phyloP scores from a whole-genome alignment of 2,113 vertebrate genomes.

The Lepisosteus oculatus region DNA sequence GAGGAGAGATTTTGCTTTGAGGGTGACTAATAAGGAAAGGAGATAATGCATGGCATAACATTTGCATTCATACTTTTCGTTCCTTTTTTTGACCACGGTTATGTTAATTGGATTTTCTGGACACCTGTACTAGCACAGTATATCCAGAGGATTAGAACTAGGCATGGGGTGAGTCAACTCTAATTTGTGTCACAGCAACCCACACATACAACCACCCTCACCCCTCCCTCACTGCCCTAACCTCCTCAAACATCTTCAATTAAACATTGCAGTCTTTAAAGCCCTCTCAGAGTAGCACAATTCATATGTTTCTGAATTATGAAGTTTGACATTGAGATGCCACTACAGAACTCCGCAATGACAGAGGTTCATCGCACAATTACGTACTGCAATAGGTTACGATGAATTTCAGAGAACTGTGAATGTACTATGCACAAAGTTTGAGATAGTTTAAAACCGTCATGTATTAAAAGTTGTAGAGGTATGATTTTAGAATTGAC shows the following conservation, averaged over 20 bases:
- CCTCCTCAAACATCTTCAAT: conserved; percentile 14
- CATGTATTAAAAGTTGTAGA: too few relatives aligned
- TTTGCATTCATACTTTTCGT: conserved; percentile 3
- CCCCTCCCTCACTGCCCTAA: neutral
- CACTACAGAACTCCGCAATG: neutral
- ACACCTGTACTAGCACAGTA: conserved; percentile 55
- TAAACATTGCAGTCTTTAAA: conserved; percentile 7
- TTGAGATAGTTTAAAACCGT: too few relatives aligned
- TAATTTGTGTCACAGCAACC: conserved; percentile 48
- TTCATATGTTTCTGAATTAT: too few relatives aligned
- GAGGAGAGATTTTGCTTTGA: conserved; percentile 9
- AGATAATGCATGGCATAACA: neutral
- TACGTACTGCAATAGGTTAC: too few relatives aligned
- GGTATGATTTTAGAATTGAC: too few relatives aligned
- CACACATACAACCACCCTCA: neutral
- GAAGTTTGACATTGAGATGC: too few relatives aligned
- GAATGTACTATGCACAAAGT: too few relatives aligned
- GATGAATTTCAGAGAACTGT: too few relatives aligned
- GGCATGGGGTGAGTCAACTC: conserved; percentile 53
- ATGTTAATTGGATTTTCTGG: conserved; percentile 56
- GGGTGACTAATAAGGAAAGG: neutral
- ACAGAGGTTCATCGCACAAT: neutral
- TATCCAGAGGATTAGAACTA: conserved; percentile 57
- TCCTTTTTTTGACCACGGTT: conserved; percentile 15
- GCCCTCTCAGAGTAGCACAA: neutral